Conservation (phyloP, 2,113 vertebrate species). For the Bambusicola thoracicus region DNA sequence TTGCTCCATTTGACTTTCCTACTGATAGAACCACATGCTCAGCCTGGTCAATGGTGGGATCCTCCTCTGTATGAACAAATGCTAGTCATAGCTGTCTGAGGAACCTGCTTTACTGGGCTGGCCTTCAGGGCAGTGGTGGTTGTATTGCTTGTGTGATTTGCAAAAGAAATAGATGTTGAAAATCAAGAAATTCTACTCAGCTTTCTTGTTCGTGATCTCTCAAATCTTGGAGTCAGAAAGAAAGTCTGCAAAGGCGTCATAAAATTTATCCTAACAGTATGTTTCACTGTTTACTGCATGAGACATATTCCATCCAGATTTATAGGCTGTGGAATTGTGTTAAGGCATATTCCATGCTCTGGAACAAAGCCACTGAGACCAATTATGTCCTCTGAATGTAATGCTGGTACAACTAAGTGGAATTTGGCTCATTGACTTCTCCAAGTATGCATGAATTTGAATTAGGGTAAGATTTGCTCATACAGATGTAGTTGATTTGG, state of each 20-base stretch:
- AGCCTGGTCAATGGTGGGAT: background rate
- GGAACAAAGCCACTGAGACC: background rate
- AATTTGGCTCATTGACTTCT: constrained; percentile 21
- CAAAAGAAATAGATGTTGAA: background rate
- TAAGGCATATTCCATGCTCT: background rate
- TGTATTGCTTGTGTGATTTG: background rate
- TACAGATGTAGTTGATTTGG: background rate
- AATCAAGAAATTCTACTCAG: background rate
- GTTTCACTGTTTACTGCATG: background rate
- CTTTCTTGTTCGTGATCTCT: background rate
- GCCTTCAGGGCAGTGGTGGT: background rate
- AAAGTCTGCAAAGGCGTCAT: background rate
- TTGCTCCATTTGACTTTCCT: background rate
- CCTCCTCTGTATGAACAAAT: background rate
- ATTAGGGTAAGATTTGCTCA: accelerated
- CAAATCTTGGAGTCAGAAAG: background rate
- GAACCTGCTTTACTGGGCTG: background rate
- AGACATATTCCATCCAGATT: background rate
- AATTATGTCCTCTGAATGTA: background rate
- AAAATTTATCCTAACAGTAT: background rate
- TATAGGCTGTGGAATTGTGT: background rate
- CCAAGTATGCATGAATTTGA: background rate
- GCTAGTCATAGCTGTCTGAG: background rate
- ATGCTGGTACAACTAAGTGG: background rate
- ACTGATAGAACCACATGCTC: background rate